A percentile compares a stretch with the other conserved stretches of the same genome.
These are phyloP conservation scores for Bombycilla garrulus DNA, from an alignment of 2,113 vertebrate genomes.

Conservation along the genomic window DNA sequence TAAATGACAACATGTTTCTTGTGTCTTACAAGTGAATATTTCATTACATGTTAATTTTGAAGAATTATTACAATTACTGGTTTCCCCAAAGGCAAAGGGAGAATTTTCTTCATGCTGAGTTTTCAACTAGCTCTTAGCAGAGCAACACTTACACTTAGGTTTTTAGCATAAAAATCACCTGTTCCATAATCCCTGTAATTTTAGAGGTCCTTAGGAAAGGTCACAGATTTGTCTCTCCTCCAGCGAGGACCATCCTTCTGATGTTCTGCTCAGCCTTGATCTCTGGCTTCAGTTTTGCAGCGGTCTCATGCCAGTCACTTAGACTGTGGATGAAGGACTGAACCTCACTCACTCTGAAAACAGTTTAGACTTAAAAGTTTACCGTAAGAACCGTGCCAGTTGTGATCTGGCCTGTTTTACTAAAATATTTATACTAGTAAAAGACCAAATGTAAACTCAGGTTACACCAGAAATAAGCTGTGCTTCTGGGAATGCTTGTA, in stretches of 20 bases:
- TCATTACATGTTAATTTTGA: neutral
- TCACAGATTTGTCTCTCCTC: neutral
- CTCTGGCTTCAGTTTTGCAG: neutral
- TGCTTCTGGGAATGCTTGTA: neutral
- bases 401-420: neutral
- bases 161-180: neutral
- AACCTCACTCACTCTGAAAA: neutral
- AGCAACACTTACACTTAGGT: neutral
- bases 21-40: neutral
- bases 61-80: neutral
- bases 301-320: neutral
- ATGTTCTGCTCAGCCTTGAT: neutral
- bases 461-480: conserved; percentile 25
- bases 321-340: neutral
- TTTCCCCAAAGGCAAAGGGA: neutral
- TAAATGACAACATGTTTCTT: neutral
- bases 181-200: neutral
- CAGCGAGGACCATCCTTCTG: neutral
- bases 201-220: neutral
- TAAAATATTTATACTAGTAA: conserved; percentile 47
- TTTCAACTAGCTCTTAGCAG: neutral
- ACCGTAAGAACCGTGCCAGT: neutral
- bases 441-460: conserved; percentile 38
- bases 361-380: conserved; percentile 5
- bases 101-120: neutral